Conservation (phyloP, 23 tunicate species). For the Styela plicata region DNA sequence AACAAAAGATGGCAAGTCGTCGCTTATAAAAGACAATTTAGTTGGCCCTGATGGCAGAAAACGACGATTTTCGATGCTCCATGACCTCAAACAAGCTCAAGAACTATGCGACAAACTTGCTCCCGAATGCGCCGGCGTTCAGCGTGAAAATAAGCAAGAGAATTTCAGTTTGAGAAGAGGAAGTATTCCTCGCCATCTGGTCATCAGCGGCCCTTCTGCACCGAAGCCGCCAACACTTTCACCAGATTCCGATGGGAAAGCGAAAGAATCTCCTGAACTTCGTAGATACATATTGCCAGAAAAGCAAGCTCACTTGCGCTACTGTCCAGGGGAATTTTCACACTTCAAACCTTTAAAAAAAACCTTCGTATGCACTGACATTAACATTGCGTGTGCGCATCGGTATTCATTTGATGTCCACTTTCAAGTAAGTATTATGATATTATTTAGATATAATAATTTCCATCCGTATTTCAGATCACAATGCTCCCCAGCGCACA, state of each 20-base stretch:
- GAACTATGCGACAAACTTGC: conserved; percentile 51
- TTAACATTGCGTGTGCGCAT: conserved; percentile 24
- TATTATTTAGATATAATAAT: too few relatives aligned
- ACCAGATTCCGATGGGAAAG: neutral
- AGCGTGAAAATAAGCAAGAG: conserved; percentile 42
- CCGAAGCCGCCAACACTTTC: conserved; percentile 29
- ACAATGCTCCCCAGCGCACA: too few relatives aligned
- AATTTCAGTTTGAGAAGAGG: conserved; percentile 44
- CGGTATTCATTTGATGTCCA: conserved; percentile 51
- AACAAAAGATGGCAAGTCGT: neutral
- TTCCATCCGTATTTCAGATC: neutral
- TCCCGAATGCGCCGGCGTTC: conserved; percentile 67
- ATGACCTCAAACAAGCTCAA: conserved; percentile 46
- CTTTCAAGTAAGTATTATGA: conserved; percentile 70
- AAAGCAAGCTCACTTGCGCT: conserved; percentile 49
- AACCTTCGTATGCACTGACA: neutral
- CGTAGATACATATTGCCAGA: conserved; percentile 45
- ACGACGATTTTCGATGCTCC: conserved; percentile 46
- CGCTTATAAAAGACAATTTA: conserved; percentile 9
- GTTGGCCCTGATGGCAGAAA: conserved; percentile 25
- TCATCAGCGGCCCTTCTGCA: conserved; percentile 30
- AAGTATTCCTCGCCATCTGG: conserved; percentile 56
- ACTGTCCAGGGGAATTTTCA: conserved; percentile 64
- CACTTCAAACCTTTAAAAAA: conserved; percentile 12
- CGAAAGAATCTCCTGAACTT: neutral